Base-by-base conservation (phyloP, 2,113 vertebrate genomes). In the Anas platyrhynchos region DNA sequence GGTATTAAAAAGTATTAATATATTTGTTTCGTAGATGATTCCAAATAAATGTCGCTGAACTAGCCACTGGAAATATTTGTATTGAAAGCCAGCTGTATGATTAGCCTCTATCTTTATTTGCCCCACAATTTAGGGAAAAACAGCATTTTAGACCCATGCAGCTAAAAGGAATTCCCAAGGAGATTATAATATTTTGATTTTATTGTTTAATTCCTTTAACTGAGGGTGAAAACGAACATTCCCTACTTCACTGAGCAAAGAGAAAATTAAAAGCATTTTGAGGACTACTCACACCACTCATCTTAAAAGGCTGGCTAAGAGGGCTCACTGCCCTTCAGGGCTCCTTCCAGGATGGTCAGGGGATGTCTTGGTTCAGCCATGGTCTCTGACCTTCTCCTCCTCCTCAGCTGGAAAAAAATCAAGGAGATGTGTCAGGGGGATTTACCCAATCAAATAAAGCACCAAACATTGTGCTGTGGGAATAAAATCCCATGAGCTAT, bases 161-260 rank as follows among this genome's bases (percentile, higher is more conserved):
- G 58, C 86, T 85, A 84, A 92, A 95, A 96, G 86, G 86, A 94
- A 96, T 93, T 94, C 91, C 88, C 71, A 82, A 95, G 91, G 93
- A 96, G 83, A 96, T 97, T 87, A 93, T 83, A 93, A 68, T 81
- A 93, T 93, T 93, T 91, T 88, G 90, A 95, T 92, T 88, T 96
- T 94, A 94, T 95, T 97, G 91, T 96, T 96, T 94, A 79, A 96
- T 94, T 95, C 83, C 67, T 79, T 83, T 66, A 81, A 77, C 74
- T 79, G 77, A 78, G 77, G 87, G 79, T 83, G 83, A 95, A 96
- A 95, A 94, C 77, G 80, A 93, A 86, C 83, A 79, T 96, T 96
- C 88, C 83, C 94, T 93, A 89, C 93, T 38, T 86, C 92, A 86
- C 25, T 65, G 80, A 56, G 88, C 43, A 86, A 95, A 92, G 84